These are phyloP conservation scores for Lepus oiostolus DNA, from an alignment of 2,797 vertebrate species.

Conservation along the genomic window DNA sequence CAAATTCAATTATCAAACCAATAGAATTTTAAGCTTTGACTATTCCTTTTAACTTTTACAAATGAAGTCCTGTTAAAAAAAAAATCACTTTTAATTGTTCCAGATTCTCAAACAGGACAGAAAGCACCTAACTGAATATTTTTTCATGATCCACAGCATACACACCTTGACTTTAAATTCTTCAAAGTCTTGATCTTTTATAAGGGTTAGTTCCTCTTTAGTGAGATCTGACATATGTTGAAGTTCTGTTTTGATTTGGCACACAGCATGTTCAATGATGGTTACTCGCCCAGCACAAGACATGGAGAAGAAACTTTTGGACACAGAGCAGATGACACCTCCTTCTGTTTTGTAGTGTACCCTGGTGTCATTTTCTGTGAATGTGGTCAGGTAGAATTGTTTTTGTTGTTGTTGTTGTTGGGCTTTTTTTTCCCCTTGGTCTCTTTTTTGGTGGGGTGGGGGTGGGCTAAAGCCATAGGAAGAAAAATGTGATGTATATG, in stretches of 20 bases:
- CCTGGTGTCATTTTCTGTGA: constrained; percentile 93
- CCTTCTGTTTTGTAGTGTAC: constrained; percentile 91
- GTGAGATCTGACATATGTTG: constrained; percentile 73
- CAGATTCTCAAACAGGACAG: neutral
- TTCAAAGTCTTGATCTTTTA: constrained; percentile 47
- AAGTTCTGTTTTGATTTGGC: constrained; percentile 89
- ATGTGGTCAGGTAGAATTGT: constrained; percentile 92
- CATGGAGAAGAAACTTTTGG: constrained; percentile 88
- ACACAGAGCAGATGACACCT: constrained; percentile 90
- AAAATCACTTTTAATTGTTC: constrained; percentile 23
- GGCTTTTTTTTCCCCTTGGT: constrained; percentile 84
- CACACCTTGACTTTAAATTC: constrained; percentile 32
- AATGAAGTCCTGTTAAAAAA: neutral
- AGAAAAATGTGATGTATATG: constrained; percentile 93
- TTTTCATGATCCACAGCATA: neutral
- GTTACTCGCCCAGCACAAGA: constrained; percentile 89
- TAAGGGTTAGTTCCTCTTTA: neutral
- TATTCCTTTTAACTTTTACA: constrained; percentile 48
- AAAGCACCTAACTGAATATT: constrained; percentile 20
- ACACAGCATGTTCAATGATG: constrained; percentile 91
- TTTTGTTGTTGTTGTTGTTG: constrained; percentile 87
- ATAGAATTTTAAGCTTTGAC: constrained; percentile 27
- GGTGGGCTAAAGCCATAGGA: constrained; percentile 96
- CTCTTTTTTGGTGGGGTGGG: constrained; percentile 86
- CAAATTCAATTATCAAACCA: constrained; percentile 52